Base-by-base conservation (phyloP, 64 coral and sea anemone species). In the Stylophora pistillata region DNA sequence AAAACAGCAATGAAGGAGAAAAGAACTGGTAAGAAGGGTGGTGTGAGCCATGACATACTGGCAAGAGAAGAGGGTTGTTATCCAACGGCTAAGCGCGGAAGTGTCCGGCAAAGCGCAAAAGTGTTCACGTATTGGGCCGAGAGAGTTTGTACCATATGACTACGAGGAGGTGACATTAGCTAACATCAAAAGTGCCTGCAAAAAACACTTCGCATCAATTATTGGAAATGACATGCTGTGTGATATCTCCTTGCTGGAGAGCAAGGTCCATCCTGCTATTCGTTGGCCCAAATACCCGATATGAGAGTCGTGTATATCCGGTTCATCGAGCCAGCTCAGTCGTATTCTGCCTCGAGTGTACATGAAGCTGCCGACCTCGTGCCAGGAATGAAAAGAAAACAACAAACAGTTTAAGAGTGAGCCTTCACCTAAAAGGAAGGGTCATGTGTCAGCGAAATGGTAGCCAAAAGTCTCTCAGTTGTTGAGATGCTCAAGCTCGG, bases 401-500 rank as follows among this genome's bases (percentile, higher is more conserved):
- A n/a, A n/a, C n/a, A n/a, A n/a, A 33, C 34, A 28, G 68, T 5
- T 34, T 21, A 69, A 85, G 37, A 85, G 60, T 15, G 30, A 85
- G 21, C n/a, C 47, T 29, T 23, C 55, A 27, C 60, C 81, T 30
- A 29, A 47, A 71, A 37, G 28, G 70, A 71, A 69, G 81, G 15
- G 6, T 61, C 41, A 37, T 68, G 65, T 23, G 41, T 61, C 7
- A 68, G 59, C 53, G 14, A 68, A 52, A 33, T 57, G 69, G 73
- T 74, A 11, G 60, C 91, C 57, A 77, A 78, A 20, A 92, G 91
- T 76, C 78, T 88, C 18, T 93, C 91, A 2, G 78, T 81, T 20
- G 26, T 93, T 18, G 86, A 93, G 52, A 88, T 93, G 91, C 73
- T 93, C 64, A 88, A 85, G 56, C 71, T 88, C 12, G 69, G 86